Percentiles rank a stretch among this genome's conserved stretches.
Conservation (phyloP, 2,113 vertebrate species). For the Leptobrachium leishanense region DNA sequence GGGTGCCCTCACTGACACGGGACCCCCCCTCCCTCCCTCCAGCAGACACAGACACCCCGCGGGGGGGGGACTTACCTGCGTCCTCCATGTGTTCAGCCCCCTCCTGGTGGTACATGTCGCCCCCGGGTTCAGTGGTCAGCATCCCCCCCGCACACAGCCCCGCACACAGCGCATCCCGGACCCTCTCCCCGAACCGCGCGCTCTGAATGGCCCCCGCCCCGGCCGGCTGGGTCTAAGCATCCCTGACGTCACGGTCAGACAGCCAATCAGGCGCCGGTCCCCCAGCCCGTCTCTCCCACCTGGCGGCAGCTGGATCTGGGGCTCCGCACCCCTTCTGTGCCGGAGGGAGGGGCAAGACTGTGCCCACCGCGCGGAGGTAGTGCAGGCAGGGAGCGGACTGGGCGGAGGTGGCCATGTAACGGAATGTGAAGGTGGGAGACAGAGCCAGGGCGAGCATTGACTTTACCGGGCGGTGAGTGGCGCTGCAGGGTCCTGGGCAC, state of each 20-base stretch:
- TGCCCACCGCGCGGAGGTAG: background rate
- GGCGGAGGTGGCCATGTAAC: too few species aligned
- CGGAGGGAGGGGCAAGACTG: background rate
- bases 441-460: too few species aligned
- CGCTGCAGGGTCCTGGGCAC: too few species aligned
- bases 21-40: background rate
- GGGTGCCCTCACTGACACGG: background rate
- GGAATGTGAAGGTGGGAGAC: too few species aligned
- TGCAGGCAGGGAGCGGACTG: too few species aligned
- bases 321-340: background rate
- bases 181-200: constrained; percentile 33
- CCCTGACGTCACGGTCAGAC: constrained; percentile 26
- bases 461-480: too few species aligned
- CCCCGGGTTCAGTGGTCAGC: background rate
- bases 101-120: constrained; percentile 22
- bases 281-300: constrained; percentile 33
- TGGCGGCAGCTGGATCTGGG: constrained; percentile 31
- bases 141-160: constrained; percentile 5
- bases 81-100: constrained; percentile 12
- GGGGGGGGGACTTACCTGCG: constrained; percentile 2
- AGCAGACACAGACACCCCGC: background rate
- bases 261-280: constrained; percentile 28
- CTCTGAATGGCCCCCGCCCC: constrained; percentile 19
- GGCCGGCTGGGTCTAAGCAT: constrained; percentile 28
- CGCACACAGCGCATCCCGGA: constrained; percentile 20